These are phyloP conservation scores for Notodonta ziczac DNA, from an alignment of 2,888 invertebrate genomes.

Conservation along the genomic window DNA sequence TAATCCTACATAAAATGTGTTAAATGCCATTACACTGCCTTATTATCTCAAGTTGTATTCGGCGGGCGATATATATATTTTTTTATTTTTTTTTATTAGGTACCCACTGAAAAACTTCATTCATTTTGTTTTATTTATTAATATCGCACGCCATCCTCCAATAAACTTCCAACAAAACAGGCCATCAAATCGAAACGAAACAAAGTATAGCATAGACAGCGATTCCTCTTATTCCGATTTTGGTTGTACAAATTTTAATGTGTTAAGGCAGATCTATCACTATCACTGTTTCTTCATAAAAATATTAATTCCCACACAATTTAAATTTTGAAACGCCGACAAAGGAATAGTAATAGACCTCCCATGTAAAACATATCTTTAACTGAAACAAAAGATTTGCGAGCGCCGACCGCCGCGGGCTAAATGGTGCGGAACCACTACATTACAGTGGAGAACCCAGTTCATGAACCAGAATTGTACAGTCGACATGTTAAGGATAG, in stretches of 20 bases:
- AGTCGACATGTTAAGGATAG: not conserved
- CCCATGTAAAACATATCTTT: slow-evolving; percentile 14
- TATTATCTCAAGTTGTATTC: slow-evolving; percentile 4
- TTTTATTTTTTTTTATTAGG: too few species aligned
- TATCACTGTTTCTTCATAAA: too few species aligned
- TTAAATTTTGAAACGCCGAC: too few species aligned
- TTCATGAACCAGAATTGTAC: too few species aligned
- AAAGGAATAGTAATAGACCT: too few species aligned
- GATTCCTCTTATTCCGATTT: too few species aligned
- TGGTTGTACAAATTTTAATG: too few species aligned
- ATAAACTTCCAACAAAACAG: not conserved
- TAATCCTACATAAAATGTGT: slow-evolving; percentile 6
- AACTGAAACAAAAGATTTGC: slow-evolving; percentile 49
- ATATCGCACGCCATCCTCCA: not conserved
- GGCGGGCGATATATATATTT: slow-evolving; percentile 36
- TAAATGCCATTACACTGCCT: slow-evolving; percentile 6
- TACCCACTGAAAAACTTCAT: too few species aligned
- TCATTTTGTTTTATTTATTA: too few species aligned
- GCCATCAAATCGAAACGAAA: slow-evolving; percentile 35
- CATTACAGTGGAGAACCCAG: slow-evolving; percentile 25
- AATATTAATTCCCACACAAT: too few species aligned
- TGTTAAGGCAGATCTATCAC: too few species aligned
- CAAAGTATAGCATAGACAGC: slow-evolving; percentile 15
- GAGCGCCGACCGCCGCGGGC: slow-evolving; percentile 37
- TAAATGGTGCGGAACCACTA: slow-evolving; percentile 55